Evolutionary conservation across 2,888 invertebrate species (phyloP).

Genomic region (Apocheima hispidaria): DNA sequence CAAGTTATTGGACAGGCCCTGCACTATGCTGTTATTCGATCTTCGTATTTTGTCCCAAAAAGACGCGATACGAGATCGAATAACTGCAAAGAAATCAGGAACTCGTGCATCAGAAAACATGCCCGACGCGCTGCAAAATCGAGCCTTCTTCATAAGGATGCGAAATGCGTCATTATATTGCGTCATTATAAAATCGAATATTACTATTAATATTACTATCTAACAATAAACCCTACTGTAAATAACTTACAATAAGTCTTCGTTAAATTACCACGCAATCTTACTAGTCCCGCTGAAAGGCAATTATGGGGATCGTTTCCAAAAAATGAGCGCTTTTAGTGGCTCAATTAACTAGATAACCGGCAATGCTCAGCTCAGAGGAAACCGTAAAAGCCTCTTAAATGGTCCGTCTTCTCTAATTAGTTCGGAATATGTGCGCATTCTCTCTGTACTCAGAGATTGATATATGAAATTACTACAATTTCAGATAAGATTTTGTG

Average conservation of each 20-base stretch:
- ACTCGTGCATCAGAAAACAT: too few species aligned
- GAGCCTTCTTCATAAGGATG: too few species aligned
- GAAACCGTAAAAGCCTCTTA: slow-evolving; percentile 15
- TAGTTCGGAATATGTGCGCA: slow-evolving; percentile 3
- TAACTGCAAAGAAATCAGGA: too few species aligned
- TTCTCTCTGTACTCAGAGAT: not conserved
- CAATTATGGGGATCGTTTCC: slow-evolving; percentile 10
- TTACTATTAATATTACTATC: not conserved
- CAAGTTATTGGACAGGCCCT: too few species aligned
- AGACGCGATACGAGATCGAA: too few species aligned
- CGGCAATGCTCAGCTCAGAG: not conserved
- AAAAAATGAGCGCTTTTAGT: slow-evolving; percentile 8
- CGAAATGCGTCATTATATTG: too few species aligned
- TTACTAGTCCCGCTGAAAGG: not conserved
- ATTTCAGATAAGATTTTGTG: not conserved
- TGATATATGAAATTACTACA: not conserved
- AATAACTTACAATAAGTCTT: slow-evolving; percentile 3
- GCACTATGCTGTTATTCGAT: too few species aligned
- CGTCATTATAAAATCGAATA: not conserved
- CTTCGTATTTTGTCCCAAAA: too few species aligned
- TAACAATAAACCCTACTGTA: not conserved
- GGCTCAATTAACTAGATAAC: slow-evolving; percentile 22
- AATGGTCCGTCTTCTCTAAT: slow-evolving; percentile 19
- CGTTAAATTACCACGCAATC: slow-evolving; percentile 6
- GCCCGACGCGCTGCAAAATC: too few species aligned